Evolutionary conservation across 2,113 vertebrate genomes (phyloP), one percentile per base, ranked within the genome.

Genomic region (Monarcha castaneiventris): DNA sequence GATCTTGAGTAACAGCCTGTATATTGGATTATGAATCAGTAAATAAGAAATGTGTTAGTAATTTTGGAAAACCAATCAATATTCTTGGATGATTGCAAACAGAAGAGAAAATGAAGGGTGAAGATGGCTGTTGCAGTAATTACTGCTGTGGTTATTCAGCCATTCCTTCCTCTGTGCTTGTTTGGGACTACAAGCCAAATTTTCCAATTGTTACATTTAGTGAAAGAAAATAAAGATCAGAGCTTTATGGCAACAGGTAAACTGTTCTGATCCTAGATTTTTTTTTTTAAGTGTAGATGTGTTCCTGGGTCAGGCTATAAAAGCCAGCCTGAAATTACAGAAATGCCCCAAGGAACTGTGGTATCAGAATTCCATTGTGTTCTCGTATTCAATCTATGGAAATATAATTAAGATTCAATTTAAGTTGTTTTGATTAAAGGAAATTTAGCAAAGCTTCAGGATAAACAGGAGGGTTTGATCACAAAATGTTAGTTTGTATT

Each of bases 341-440:
- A 93, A 71, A 74, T 51, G 18, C 51, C 55, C 26, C 33, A 48
- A 72, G 63, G 87, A 87, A 7, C 66, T 9, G 3, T 66, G 74
- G 64, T 81, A 91, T 72, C 43, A 86, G 69, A 89, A 87, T 78
- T 54, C 35, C 27, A 19, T 49, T 72, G 41, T 78, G n/a, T 64
- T 64, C 32, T 87, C 35, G 41, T 10, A 48, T 71, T 78, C 30
- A 21, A 48, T 52, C 37, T 87, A 32, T 41, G 66, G 58, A 74
- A 89, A 75, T 43, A 61, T 39, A 95, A 89, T 72, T 81, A 80
- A 61, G 39, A 72, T 49, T 84, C 9, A n/a, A 69, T 86, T 94
- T 69, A 75, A 76, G 17, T 84, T 69, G 66, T 90, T 94, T 90
- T 95, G 75, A 89, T 90, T 90, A 95, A 88, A 84, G 63, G 51